Evolutionary conservation across 2,113 vertebrate genomes (phyloP).

Genomic region (Uria aalge): DNA sequence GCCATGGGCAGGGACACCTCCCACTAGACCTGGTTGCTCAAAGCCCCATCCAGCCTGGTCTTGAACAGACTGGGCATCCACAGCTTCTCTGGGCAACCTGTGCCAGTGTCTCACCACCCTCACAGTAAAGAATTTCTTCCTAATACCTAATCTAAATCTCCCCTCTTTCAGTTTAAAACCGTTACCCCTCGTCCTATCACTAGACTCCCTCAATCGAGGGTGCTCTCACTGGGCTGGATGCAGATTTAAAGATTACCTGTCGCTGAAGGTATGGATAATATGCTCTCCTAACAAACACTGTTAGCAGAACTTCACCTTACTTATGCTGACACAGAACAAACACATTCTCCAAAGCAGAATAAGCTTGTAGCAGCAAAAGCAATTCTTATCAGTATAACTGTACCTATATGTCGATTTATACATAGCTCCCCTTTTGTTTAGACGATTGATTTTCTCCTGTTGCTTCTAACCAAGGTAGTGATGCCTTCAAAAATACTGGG

Average conservation of each 20-base stretch:
- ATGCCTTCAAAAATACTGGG: neutral
- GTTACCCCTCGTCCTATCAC: too few species aligned
- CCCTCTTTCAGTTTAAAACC: too few species aligned
- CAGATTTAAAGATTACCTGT: neutral
- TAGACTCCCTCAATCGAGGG: neutral
- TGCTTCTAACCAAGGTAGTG: neutral
- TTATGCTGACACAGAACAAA: neutral
- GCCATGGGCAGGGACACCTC: too few species aligned
- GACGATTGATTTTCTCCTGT: neutral
- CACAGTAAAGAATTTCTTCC: too few species aligned
- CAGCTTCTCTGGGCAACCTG: too few species aligned
- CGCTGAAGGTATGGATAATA: neutral
- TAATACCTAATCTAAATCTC: too few species aligned
- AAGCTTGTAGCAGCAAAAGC: neutral
- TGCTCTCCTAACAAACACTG: neutral
- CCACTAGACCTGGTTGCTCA: too few species aligned
- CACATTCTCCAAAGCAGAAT: fast-evolving
- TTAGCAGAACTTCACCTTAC: fast-evolving
- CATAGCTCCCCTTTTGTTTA: neutral
- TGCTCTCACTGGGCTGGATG: neutral
- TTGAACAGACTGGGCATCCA: too few species aligned
- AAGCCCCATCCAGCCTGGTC: too few species aligned
- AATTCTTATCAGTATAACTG: neutral
- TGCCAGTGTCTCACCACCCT: too few species aligned
- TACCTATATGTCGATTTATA: neutral